phyloP scores from a whole-genome alignment of 2,888 invertebrate genomes.

The Exocentrus adspersus region DNA sequence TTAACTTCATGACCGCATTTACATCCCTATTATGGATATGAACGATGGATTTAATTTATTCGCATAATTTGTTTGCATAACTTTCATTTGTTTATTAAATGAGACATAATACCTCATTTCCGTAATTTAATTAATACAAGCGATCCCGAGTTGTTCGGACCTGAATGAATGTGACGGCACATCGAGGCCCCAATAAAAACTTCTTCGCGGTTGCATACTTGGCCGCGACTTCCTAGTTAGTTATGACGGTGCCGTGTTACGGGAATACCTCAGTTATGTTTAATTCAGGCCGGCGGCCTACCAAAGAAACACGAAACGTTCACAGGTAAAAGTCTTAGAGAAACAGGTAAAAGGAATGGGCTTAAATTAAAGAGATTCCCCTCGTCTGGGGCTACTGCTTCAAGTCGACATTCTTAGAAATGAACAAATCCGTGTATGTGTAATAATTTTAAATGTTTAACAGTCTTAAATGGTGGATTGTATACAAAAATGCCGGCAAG shows the following conservation, averaged over 20 bases:
- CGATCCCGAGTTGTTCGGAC: neutral
- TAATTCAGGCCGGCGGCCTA: constrained; percentile 35
- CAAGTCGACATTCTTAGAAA: constrained; percentile 20
- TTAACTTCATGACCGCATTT: too few relatives aligned
- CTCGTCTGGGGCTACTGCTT: constrained; percentile 31
- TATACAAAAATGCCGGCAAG: neutral
- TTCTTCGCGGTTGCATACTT: neutral
- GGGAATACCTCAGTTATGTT: constrained; percentile 26
- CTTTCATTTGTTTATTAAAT: neutral
- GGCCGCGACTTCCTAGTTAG: constrained; percentile 13
- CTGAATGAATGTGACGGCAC: constrained; percentile 1
- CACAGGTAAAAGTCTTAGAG: constrained; percentile 42
- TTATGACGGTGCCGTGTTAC: constrained; percentile 23
- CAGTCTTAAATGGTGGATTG: constrained; percentile 14
- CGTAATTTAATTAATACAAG: neutral
- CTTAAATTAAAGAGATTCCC: constrained; percentile 36
- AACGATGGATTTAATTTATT: too few relatives aligned
- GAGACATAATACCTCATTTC: neutral
- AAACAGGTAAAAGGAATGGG: constrained; percentile 43
- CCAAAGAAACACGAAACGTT: constrained; percentile 41
- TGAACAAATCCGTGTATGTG: constrained; percentile 13
- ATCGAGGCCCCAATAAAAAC: neutral
- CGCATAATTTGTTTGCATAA: too few relatives aligned
- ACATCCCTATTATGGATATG: too few relatives aligned
- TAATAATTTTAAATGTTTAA: constrained; percentile 24